Percentiles rank a stretch among this genome's conserved stretches.
phyloP scores from a whole-genome alignment of 2,797 vertebrate genomes.

The Atherinosoma microstoma region DNA sequence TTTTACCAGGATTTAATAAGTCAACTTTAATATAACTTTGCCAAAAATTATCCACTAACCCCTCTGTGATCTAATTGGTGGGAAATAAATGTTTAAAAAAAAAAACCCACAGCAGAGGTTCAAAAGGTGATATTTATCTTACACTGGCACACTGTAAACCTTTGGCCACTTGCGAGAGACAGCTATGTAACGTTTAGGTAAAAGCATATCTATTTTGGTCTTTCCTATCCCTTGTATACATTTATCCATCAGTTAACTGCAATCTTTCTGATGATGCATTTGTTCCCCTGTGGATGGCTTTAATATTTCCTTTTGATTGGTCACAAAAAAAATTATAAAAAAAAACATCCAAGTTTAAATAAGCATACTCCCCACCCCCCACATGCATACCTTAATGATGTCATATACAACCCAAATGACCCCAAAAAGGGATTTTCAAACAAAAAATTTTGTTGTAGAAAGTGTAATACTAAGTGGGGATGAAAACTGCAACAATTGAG shows the following conservation, averaged over 20 bases:
- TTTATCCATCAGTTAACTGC: conserved; percentile 16
- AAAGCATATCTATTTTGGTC: background rate
- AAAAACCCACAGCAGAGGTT: background rate
- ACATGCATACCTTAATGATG: conserved; percentile 68
- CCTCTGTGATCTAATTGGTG: background rate
- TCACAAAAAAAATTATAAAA: background rate
- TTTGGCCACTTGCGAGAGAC: no score
- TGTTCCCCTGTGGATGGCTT: background rate
- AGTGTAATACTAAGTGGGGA: conserved; percentile 55
- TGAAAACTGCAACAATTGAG: conserved; percentile 46
- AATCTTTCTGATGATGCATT: background rate
- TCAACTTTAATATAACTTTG: background rate
- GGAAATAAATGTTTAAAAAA: background rate
- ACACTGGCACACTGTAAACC: background rate
- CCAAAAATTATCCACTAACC: background rate
- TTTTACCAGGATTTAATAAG: background rate
- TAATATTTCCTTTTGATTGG: conserved; percentile 16
- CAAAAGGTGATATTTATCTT: background rate
- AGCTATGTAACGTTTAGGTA: background rate
- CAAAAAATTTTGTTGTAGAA: conserved; percentile 52
- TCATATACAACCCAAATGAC: conserved; percentile 58
- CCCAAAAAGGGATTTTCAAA: conserved; percentile 36
- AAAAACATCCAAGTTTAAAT: background rate
- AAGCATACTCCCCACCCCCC: conserved; percentile 45
- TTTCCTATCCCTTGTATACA: conserved; percentile 37